phyloP scores from a whole-genome alignment of 2,113 vertebrate species.

The Oreamnos americanus region DNA sequence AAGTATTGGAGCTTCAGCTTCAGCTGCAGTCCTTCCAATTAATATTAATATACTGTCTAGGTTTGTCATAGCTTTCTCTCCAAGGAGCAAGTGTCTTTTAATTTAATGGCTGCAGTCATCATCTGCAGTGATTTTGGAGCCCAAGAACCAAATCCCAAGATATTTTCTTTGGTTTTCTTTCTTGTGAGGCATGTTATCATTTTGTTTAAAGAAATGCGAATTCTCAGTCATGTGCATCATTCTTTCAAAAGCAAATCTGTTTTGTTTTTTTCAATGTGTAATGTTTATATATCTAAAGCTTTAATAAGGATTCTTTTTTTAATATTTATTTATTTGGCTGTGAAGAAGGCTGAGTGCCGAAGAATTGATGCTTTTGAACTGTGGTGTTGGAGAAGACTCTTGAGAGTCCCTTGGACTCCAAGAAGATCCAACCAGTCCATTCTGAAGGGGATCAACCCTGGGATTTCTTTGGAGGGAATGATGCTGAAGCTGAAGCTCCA shows the following conservation, averaged over 20 bases:
- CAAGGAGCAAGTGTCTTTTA: fast-evolving
- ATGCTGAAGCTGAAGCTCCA: too few species aligned
- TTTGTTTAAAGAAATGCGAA: not conserved
- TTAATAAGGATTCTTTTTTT: not conserved
- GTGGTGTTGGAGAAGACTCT: too few species aligned
- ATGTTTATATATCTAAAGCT: not conserved
- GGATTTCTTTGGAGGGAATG: too few species aligned
- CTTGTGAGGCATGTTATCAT: not conserved
- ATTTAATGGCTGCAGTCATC: not conserved
- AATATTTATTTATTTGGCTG: not conserved
- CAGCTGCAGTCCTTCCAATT: not conserved
- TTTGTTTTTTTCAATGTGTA: not conserved
- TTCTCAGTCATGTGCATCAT: not conserved
- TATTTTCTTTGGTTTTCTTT: not conserved
- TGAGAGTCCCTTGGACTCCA: too few species aligned
- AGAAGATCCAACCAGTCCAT: too few species aligned
- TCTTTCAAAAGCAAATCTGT: not conserved
- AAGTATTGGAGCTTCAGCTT: not conserved
- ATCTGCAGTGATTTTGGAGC: not conserved
- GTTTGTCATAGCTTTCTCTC: not conserved
- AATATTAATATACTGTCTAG: not conserved
- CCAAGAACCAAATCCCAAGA: not conserved
- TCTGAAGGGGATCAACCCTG: too few species aligned
- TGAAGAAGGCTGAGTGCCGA: too few species aligned
- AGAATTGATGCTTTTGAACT: too few species aligned